Conservation (phyloP, 2,113 vertebrate species). For the Cyanoliseus patagonus region DNA sequence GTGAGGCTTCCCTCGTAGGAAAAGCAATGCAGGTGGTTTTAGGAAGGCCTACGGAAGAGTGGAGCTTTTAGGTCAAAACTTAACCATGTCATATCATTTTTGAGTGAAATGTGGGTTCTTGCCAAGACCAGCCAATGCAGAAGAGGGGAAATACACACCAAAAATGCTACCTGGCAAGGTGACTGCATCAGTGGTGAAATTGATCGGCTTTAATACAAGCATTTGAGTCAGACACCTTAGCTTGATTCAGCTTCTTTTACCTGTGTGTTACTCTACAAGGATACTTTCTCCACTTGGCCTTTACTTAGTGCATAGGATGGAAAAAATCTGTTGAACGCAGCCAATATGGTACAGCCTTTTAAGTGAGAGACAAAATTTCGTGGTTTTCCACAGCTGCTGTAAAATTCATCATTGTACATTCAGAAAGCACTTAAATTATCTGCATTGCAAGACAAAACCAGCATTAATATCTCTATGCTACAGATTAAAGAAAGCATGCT, state of each 20-base stretch:
- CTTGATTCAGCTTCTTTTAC: not conserved
- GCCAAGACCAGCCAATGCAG: not conserved
- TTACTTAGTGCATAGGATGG: fast-evolving
- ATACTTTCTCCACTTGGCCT: not conserved
- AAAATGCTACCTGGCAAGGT: not conserved
- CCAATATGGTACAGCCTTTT: not conserved
- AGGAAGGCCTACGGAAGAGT: not conserved
- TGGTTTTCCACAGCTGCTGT: not conserved
- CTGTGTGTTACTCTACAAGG: not conserved
- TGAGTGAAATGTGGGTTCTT: not conserved
- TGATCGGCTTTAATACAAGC: not conserved
- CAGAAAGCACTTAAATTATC: not conserved
- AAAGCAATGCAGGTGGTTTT: not conserved
- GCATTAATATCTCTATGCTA: not conserved
- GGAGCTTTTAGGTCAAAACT: not conserved
- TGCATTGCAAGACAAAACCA: not conserved
- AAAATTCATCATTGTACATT: not conserved
- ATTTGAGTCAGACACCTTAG: not conserved
- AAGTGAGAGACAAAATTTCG: not conserved
- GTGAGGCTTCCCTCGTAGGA: not conserved
- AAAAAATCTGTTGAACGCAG: fast-evolving
- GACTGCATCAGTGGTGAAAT: not conserved
- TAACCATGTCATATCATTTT: fast-evolving
- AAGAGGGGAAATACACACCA: fast-evolving
- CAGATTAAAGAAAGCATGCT: not conserved